phyloP scores from a whole-genome alignment of 2,113 vertebrate species.

The Orientallactaga bullata region DNA sequence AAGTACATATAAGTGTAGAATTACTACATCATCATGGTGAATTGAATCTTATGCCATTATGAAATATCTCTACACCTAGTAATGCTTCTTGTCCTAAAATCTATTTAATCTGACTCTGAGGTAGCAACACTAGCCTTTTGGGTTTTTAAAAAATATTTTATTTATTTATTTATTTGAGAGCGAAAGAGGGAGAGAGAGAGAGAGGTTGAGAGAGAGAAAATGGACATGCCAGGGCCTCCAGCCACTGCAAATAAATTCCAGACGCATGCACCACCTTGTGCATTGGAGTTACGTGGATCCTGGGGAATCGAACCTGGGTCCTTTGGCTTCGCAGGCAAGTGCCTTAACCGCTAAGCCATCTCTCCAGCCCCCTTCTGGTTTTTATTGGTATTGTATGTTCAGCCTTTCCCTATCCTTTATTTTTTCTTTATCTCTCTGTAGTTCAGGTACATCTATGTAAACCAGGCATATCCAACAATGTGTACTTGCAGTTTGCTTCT shows the following conservation, averaged over 20 bases:
- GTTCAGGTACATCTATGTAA: neutral
- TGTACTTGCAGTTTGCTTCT: neutral
- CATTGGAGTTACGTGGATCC: too few species aligned
- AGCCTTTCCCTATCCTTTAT: conserved; percentile 34
- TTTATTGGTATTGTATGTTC: neutral
- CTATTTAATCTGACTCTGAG: neutral
- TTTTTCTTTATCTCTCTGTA: neutral
- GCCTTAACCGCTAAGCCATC: too few species aligned
- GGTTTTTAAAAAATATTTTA: too few species aligned
- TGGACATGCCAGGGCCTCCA: too few species aligned
- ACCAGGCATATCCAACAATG: neutral
- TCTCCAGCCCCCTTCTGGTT: too few species aligned
- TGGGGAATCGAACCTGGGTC: too few species aligned
- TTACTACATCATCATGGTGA: neutral
- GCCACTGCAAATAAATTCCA: too few species aligned
- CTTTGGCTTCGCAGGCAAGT: too few species aligned
- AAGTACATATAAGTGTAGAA: neutral
- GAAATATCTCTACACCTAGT: neutral
- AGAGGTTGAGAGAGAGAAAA: too few species aligned
- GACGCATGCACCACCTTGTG: too few species aligned
- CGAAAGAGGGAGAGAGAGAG: too few species aligned
- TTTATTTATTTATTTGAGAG: too few species aligned
- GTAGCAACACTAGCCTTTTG: neutral
- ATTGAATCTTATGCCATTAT: neutral
- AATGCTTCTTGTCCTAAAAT: conserved; percentile 19